These are phyloP conservation scores for Eulemur albifrons DNA, from an alignment of 2,797 vertebrate species.

Conservation along the genomic window DNA sequence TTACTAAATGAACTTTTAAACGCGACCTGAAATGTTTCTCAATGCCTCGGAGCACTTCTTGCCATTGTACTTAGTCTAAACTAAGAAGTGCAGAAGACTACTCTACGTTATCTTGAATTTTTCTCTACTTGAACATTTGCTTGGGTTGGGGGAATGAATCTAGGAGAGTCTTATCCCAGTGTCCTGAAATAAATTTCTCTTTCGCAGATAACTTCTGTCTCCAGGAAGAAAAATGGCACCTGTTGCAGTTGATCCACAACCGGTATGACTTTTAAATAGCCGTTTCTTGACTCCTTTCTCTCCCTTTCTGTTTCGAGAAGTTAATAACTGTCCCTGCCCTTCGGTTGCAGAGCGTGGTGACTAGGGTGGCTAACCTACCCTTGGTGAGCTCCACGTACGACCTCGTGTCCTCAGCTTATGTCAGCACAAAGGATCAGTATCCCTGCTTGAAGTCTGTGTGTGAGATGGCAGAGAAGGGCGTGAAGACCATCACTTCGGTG, in stretches of 20 bases:
- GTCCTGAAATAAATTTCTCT: conserved; percentile 43
- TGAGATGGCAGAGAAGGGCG: conserved; percentile 92
- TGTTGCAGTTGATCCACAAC: conserved; percentile 76
- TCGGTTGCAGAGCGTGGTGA: conserved; percentile 88
- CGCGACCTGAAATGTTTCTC: neutral
- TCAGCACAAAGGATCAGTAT: conserved; percentile 90
- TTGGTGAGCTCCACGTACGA: conserved; percentile 93
- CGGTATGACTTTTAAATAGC: conserved; percentile 74
- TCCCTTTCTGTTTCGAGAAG: neutral
- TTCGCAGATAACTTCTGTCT: conserved; percentile 14
- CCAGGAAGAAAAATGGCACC: conserved; percentile 79
- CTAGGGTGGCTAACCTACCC: conserved; percentile 90
- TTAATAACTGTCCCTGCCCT: neutral
- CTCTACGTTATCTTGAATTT: neutral
- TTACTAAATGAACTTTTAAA: neutral
- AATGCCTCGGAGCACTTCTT: neutral
- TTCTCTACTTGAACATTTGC: neutral
- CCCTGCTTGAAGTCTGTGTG: conserved; percentile 92
- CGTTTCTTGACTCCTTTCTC: neutral
- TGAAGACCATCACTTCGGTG: conserved; percentile 90
- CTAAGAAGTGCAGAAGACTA: neutral
- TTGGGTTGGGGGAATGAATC: neutral
- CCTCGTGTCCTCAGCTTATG: conserved; percentile 89
- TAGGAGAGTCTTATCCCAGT: neutral
- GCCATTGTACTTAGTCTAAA: neutral